phyloP scores from a whole-genome alignment of 2,113 vertebrate species.

The Piliocolobus tephrosceles region DNA sequence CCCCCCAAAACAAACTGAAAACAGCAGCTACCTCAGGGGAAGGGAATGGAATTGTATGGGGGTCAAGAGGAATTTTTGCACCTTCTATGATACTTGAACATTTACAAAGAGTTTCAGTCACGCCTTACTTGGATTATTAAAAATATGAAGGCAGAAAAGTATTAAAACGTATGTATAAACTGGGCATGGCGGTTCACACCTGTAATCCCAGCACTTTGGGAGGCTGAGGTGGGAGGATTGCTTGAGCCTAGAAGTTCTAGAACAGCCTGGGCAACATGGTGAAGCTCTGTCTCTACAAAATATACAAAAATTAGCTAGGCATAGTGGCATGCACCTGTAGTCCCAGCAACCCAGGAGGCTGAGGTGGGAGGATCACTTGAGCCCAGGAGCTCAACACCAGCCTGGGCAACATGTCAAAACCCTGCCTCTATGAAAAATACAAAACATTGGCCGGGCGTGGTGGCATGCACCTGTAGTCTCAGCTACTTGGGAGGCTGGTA shows the following conservation, averaged over 20 bases:
- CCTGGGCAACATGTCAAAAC: no score
- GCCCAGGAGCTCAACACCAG: neutral
- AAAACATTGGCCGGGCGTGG: no score
- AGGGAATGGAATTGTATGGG: neutral
- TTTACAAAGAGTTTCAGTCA: neutral
- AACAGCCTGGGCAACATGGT: neutral
- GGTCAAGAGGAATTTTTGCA: neutral
- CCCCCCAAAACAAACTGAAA: neutral
- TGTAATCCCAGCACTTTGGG: neutral
- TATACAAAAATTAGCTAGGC: neutral
- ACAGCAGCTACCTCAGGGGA: neutral
- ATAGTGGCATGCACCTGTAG: neutral
- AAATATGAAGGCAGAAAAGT: neutral
- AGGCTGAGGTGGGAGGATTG: neutral
- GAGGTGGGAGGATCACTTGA: neutral
- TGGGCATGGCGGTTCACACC: neutral
- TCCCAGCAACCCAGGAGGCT: neutral
- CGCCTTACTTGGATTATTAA: slow-evolving; percentile 11
- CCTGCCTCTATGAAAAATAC: no score
- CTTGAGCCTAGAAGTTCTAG: neutral
- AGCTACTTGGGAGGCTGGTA: no score
- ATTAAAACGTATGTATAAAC: neutral
- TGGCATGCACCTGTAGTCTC: no score
- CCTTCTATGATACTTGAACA: slow-evolving; percentile 18
- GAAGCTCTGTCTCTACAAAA: neutral